Percentiles rank a stretch among this genome's conserved stretches.
These are phyloP conservation scores for Ennomos fuscantarius DNA, from an alignment of 2,888 invertebrate species.

Conservation along the genomic window DNA sequence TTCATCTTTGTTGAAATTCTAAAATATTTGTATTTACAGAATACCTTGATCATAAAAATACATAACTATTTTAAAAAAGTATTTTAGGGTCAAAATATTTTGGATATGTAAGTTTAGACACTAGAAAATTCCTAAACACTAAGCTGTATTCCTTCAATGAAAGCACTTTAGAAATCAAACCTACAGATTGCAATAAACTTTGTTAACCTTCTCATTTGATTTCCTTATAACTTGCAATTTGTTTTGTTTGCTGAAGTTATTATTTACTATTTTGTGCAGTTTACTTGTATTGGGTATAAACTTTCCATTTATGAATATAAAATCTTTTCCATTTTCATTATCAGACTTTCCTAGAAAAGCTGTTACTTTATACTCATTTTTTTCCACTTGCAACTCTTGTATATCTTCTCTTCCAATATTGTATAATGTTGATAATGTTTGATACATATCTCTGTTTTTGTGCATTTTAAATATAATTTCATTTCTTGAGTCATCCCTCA, in stretches of 20 bases:
- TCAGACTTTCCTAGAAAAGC: conserved; percentile 82
- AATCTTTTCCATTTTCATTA: conserved; percentile 61
- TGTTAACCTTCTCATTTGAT: conserved; percentile 54
- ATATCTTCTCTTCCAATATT: conserved; percentile 63
- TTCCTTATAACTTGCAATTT: conserved; percentile 35
- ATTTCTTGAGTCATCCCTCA: conserved; percentile 87
- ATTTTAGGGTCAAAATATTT: no score
- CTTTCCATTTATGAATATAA: conserved; percentile 88
- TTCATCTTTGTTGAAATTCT: conserved; percentile 43
- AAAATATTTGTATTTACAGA: conserved; percentile 30
- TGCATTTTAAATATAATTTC: conserved; percentile 85
- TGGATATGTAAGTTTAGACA: no score
- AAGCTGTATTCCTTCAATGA: no score
- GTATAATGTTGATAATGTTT: conserved; percentile 74
- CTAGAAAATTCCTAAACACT: no score
- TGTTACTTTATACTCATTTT: conserved; percentile 77
- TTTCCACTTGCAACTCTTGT: conserved; percentile 70
- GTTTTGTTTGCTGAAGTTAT: conserved; percentile 48
- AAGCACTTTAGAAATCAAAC: no score
- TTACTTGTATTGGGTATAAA: conserved; percentile 76
- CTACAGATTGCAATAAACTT: no score
- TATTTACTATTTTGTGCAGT: conserved; percentile 61
- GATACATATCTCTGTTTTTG: conserved; percentile 81
- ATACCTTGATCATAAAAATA: no score
- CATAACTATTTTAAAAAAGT: no score